These are phyloP conservation scores for Dasyornis broadbenti DNA, from an alignment of 2,113 vertebrate species.

Conservation along the genomic window DNA sequence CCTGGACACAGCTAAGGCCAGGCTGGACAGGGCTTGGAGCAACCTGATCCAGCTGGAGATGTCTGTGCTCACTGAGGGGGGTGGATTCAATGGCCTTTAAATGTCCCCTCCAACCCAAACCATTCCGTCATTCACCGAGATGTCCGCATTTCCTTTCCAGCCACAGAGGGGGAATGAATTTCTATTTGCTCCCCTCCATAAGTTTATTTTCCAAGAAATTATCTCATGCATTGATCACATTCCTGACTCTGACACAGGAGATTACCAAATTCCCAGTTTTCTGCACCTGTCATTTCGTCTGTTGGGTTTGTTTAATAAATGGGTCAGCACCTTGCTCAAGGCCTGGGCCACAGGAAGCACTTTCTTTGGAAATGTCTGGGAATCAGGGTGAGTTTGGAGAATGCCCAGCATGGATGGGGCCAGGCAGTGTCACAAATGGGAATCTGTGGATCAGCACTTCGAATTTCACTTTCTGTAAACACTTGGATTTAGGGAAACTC, in stretches of 20 bases:
- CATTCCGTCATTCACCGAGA: not conserved
- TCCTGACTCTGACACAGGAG: not conserved
- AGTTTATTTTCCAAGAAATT: not conserved
- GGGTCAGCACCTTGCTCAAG: not conserved
- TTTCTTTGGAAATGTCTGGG: not conserved
- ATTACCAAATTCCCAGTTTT: not conserved
- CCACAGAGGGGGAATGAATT: not conserved
- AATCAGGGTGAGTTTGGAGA: not conserved
- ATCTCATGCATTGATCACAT: not conserved
- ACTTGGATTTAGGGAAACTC: slow-evolving; percentile 6
- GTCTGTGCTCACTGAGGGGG: not conserved
- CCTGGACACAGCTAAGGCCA: not conserved
- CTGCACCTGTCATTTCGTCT: not conserved
- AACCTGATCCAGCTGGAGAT: not conserved
- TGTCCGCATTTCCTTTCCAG: not conserved
- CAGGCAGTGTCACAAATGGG: not conserved
- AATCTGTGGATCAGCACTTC: not conserved
- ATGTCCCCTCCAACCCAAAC: not conserved
- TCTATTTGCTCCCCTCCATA: not conserved
- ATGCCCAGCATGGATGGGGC: not conserved
- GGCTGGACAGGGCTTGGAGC: not conserved
- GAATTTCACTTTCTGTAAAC: not conserved
- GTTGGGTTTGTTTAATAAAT: not conserved
- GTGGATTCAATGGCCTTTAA: not conserved
- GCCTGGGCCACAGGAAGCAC: not conserved